Evolutionary conservation across 2,797 vertebrate species (phyloP), one percentile per base, ranked within the genome.

Genomic region (Steatocranus sp.): DNA sequence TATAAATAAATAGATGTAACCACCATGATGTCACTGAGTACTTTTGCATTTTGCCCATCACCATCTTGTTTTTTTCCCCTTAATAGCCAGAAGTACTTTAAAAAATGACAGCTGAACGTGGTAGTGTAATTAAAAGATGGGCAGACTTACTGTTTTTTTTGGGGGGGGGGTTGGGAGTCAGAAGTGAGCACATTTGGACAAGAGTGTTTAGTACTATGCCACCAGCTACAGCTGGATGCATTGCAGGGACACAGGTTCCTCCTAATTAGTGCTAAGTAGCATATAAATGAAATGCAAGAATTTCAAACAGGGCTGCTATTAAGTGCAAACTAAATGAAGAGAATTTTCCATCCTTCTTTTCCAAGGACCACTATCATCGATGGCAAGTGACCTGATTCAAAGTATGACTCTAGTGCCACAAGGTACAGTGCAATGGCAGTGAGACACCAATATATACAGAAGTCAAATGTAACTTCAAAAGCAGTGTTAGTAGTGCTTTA

Each of bases 141-240:
- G 23, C 20, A 68, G 14, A 17, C 8, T 14, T 20, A 38, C 58
- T 38, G 11, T 48, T 48, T 1, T 54, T 2, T 53, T 15, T 2
- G 0, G 6, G 17, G 17, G 50, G 1, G 0, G 4, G 0, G 0
- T 4, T 2, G 27, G 11, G 34, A 63, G 12, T 14, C 23, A 53
- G 18, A 38, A 63, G 58, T 20, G 32, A 63, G 32, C 32, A 38
- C 7, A 63, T 63, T 63, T 63, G 58, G 32, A 63, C 58, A 20
- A 38, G 11, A 8, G 11, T 36, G 58, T 63, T 14, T 63, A 63
- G 18, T 63, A 14, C 7, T 36, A 38, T 38, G 34, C 11, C 11
- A 20, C 18, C 32, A 20, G 58, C 58, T 61, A 36, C 6, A 34
- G 32, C 32, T 20, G 32, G 11, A 20, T 36, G 32, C 58, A 63